phyloP scores from a whole-genome alignment of 2,797 vertebrate species.

The Florisuga fusca region DNA sequence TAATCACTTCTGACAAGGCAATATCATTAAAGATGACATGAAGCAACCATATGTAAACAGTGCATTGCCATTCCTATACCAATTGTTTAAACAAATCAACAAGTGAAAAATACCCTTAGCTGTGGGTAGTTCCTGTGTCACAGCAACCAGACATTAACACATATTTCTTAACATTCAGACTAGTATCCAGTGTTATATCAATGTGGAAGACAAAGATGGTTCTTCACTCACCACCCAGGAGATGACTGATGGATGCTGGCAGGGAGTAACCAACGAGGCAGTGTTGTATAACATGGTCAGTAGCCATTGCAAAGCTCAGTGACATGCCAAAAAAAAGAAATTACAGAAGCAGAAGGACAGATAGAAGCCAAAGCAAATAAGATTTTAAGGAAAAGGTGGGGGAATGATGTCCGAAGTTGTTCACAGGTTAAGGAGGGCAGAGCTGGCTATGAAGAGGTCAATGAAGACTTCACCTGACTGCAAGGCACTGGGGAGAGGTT shows the following conservation, averaged over 20 bases:
- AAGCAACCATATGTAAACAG: not conserved
- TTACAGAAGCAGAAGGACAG: not conserved
- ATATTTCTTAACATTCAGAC: not conserved
- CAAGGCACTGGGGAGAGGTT: not conserved
- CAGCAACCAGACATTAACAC: not conserved
- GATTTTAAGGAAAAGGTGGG: not conserved
- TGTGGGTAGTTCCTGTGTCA: not conserved
- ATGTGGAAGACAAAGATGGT: not conserved
- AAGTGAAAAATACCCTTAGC: not conserved
- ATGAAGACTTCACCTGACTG: not conserved
- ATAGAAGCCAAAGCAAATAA: not conserved
- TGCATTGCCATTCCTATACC: not conserved
- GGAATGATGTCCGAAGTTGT: not conserved
- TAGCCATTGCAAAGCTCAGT: not conserved
- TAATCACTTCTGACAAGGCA: conserved; percentile 16
- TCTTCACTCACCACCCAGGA: not conserved
- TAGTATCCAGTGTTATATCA: not conserved
- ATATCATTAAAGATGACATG: not conserved
- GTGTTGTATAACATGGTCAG: not conserved
- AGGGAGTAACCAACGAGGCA: not conserved
- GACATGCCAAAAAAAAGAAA: not conserved
- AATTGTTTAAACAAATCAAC: conserved; percentile 16
- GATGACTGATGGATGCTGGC: not conserved
- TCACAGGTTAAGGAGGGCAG: not conserved
- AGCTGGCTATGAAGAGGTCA: not conserved